Base-by-base conservation (phyloP, 2,797 vertebrate genomes). In the Hyperoplus lanceolatus region DNA sequence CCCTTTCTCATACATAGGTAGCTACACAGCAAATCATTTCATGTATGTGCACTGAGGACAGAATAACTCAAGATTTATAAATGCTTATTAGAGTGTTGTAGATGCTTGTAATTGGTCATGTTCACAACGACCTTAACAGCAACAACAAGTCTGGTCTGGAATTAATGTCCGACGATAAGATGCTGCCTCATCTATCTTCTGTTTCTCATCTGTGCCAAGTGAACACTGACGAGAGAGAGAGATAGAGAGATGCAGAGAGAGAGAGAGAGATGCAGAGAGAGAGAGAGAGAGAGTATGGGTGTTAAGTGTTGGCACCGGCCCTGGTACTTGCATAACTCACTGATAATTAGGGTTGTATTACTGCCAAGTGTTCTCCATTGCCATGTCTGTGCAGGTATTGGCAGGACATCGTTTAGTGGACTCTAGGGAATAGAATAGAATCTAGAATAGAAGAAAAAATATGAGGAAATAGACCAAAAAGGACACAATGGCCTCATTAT, bases 321-420 rank as follows among this genome's bases (percentile, higher is more conserved):
- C 77, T 8, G 5, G 51, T 70, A 63, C 63, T 81, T 84, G 65
- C 74, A 54, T 83, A 87, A 87, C 84, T 84, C 65, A 73, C 73
- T 72, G 80, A 75, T 89, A 83, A 91, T 91, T 87, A 81, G 73
- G 15, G 18, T 77, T 75, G 80, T 79, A 77, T 38, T 55, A 61
- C 75, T 79, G 81, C 85, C 84, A 82, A 84, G 69, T 74, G 51
- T 45, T 48, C 76, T 85, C 66, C 70, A 70, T 64, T 70, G 73
- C 75, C 70, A 11, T 60, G 58, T 45, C 56, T 72, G 11, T 77
- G 70, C 69, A 67, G 54, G 50, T 76, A 65, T 49, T 82, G 59
- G 66, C 79, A 79, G 70, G 56, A 80, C 66, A 65, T 82, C 49
- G 29, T 29, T 73, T 64, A 79, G 29, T 70, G 58, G 60, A 75